A percentile compares a stretch with the other conserved stretches of the same genome.
These are phyloP conservation scores for Argyrosomus regius DNA, from an alignment of 2,797 vertebrate genomes.

Conservation along the genomic window DNA sequence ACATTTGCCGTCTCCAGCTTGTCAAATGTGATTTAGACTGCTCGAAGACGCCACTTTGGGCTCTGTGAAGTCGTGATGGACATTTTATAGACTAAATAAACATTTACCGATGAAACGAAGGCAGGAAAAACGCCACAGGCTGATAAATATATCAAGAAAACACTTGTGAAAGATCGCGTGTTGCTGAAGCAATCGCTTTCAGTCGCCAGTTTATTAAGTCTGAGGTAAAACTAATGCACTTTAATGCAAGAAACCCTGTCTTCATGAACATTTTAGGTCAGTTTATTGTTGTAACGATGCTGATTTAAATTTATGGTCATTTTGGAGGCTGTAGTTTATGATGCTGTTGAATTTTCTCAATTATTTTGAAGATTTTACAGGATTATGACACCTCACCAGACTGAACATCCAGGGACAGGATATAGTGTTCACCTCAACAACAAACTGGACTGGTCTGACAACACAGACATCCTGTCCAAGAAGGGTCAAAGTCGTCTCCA, in stretches of 20 bases:
- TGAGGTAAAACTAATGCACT: neutral
- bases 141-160: neutral
- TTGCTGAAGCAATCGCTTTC: neutral
- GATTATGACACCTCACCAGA: too few relatives aligned
- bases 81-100: too few relatives aligned
- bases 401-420: too few relatives aligned
- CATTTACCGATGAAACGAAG: too few relatives aligned
- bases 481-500: too few relatives aligned
- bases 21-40: neutral
- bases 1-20: neutral
- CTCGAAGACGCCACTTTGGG: neutral
- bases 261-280: too few relatives aligned
- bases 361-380: neutral
- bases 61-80: neutral
- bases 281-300: neutral
- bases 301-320: neutral
- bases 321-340: neutral
- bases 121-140: neutral
- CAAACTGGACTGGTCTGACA: too few relatives aligned
- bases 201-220: neutral
- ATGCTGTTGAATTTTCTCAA: neutral
- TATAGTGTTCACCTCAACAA: too few relatives aligned
- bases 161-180: accelerated
- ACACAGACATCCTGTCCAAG: too few relatives aligned
- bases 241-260: neutral